A percentile compares a stretch with the other conserved stretches of the same genome.
These are phyloP conservation scores for Apeltes quadracus DNA, from an alignment of 2,113 vertebrate species.

Conservation along the genomic window DNA sequence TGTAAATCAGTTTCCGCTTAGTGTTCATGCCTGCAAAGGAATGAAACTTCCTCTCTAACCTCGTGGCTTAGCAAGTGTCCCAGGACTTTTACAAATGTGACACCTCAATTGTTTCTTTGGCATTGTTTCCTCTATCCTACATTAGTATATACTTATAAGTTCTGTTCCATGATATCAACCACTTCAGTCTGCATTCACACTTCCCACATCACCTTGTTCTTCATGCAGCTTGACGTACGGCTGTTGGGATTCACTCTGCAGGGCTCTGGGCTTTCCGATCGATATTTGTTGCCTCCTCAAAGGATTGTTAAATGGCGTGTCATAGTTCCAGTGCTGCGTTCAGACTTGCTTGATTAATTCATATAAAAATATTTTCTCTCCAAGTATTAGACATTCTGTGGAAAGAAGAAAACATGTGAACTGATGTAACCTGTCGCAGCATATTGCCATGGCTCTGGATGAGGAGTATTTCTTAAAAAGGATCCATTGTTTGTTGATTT, in stretches of 20 bases:
- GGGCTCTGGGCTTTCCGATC: constrained; percentile 33
- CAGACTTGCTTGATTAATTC: constrained; percentile 30
- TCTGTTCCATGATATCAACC: neutral
- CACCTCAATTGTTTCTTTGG: neutral
- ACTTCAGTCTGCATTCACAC: constrained; percentile 10
- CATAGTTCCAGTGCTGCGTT: constrained; percentile 24
- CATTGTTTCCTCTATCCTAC: neutral
- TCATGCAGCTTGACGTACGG: constrained; percentile 11
- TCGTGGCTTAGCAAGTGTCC: neutral
- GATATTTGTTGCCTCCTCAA: constrained; percentile 44
- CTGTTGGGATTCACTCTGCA: constrained; percentile 24
- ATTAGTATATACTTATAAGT: neutral
- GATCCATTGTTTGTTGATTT: neutral
- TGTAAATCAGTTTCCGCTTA: constrained; percentile 19
- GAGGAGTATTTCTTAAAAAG: neutral
- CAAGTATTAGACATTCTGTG: neutral
- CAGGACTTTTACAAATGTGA: neutral
- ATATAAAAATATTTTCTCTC: constrained; percentile 6
- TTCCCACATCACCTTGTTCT: neutral
- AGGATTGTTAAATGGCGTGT: constrained; percentile 30
- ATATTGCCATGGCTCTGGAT: no score
- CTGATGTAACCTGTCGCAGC: neutral
- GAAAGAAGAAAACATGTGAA: constrained; percentile 5
- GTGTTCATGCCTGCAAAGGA: constrained; percentile 15
- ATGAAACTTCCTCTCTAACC: neutral